Evolutionary conservation across 2,113 vertebrate species (phyloP), one percentile per base, ranked within the genome.

Genomic region (Burhinus oedicnemus): DNA sequence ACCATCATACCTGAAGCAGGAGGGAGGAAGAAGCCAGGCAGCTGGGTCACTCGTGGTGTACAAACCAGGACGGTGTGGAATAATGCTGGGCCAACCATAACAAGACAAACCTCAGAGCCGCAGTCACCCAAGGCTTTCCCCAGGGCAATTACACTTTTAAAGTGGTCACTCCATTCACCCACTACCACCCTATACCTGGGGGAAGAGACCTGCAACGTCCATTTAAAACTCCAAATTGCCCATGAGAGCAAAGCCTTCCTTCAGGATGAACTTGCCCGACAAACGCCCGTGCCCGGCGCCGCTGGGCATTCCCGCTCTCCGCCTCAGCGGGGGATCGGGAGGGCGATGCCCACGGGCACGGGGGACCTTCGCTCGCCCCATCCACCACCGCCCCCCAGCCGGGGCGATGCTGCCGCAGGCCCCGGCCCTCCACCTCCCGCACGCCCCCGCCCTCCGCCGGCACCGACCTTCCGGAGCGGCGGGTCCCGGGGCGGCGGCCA

Each of bases 161-260:
- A 60, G 30, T 0, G 17, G 15, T 38, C 34, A 3, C 6, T 57
- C 57, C 18, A 6, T 61, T 42, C n/a, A 18, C 7, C 11, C 21
- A 5, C 0, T 6, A 22, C 12, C 36, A 8, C 27, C 20, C 44
- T 25, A 4, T 4, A 7, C 9, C 27, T 9, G 20, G 9, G 10
- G 14, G 17, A 22, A 32, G 29, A 38, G 13, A 42, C 27, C 26
- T 27, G 49, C 58, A 13, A 11, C 2, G 11, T 3, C 22, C 49
- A 8, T 44, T 52, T 26, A 13, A 17, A 40, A 27, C 57, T 25
- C 27, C 8, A 3, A 30, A 36, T 2, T 4, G 3, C 25, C 45
- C 0, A 22, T 4, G 42, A 32, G 11, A 27, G 17, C 58, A 20
- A 21, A 32, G 32, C 12, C 11, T 34, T 14, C 60, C 40, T 58